Percentiles rank a stretch among this genome's conserved stretches.
phyloP scores from a whole-genome alignment of 2,888 invertebrate genomes.

The Laspeyria flexula region DNA sequence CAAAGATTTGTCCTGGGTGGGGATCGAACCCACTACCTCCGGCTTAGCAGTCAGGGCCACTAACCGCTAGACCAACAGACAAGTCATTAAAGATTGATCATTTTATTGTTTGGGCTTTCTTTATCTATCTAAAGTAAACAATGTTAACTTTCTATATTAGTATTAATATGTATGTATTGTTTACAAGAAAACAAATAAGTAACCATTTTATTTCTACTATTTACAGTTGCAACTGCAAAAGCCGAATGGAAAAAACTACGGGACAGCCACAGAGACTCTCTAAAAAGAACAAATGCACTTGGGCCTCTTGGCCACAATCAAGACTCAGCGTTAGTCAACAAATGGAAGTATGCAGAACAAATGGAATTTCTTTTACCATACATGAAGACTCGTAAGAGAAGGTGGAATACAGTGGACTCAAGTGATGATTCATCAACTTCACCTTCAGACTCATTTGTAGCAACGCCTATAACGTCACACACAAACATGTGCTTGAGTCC shows the following conservation, averaged over 20 bases:
- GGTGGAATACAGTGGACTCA: constrained; percentile 18
- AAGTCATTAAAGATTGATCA: too few relatives aligned
- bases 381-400: constrained; percentile 40
- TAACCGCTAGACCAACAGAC: too few relatives aligned
- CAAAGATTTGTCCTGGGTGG: too few relatives aligned
- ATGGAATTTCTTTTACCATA: constrained; percentile 43
- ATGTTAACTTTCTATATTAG: too few relatives aligned
- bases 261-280: constrained; percentile 40
- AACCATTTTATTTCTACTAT: neutral
- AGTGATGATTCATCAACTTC: constrained; percentile 39
- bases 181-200: too few relatives aligned
- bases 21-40: too few relatives aligned
- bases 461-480: constrained; percentile 39
- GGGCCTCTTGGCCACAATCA: constrained; percentile 1
- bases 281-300: constrained; percentile 30
- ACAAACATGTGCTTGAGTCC: constrained; percentile 26
- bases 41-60: too few relatives aligned
- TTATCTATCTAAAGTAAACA: too few relatives aligned
- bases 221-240: constrained; percentile 42
- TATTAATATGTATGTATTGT: too few relatives aligned
- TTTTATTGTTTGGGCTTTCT: too few relatives aligned
- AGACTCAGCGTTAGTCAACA: constrained; percentile 26
- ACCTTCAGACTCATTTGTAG: constrained; percentile 39
- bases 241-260: constrained; percentile 43
- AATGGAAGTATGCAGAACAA: constrained; percentile 44